Percentiles rank a stretch among this genome's conserved stretches.
These are phyloP conservation scores for Ptilonorhynchus violaceus DNA, from an alignment of 2,113 vertebrate species.

Conservation along the genomic window DNA sequence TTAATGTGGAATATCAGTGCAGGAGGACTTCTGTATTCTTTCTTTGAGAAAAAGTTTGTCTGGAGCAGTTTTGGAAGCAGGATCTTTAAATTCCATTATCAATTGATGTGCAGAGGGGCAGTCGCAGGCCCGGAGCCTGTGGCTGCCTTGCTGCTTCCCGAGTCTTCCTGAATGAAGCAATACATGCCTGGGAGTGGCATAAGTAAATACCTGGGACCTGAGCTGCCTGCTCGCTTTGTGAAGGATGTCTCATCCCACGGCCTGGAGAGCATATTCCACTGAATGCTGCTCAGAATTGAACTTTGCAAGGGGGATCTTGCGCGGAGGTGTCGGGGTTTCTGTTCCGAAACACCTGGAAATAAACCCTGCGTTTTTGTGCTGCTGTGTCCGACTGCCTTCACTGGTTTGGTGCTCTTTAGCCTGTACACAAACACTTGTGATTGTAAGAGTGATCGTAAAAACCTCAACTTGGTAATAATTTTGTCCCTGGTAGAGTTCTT, in stretches of 20 bases:
- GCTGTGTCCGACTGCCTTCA: neutral
- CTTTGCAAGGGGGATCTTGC: neutral
- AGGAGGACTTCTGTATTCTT: neutral
- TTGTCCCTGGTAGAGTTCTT: neutral
- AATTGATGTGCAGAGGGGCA: neutral
- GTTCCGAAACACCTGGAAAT: neutral
- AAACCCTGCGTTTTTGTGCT: neutral
- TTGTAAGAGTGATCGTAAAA: accelerated
- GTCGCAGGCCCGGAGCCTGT: neutral
- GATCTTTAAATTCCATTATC: neutral
- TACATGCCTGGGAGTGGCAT: neutral
- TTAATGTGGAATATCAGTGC: neutral
- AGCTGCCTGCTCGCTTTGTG: accelerated
- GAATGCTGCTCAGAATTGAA: neutral
- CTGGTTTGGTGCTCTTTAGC: neutral
- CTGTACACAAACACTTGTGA: neutral
- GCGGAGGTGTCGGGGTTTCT: neutral
- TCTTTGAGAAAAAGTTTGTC: neutral
- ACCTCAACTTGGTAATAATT: neutral
- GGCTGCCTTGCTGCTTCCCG: neutral
- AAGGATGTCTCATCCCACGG: neutral
- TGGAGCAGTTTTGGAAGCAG: neutral
- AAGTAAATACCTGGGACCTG: neutral
- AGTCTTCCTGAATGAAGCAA: neutral
- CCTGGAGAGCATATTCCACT: neutral